Percentiles rank a stretch among this genome's conserved stretches.
Conservation (phyloP, 2,888 invertebrate genomes). For the Eueremaeus valkanovi region DNA sequence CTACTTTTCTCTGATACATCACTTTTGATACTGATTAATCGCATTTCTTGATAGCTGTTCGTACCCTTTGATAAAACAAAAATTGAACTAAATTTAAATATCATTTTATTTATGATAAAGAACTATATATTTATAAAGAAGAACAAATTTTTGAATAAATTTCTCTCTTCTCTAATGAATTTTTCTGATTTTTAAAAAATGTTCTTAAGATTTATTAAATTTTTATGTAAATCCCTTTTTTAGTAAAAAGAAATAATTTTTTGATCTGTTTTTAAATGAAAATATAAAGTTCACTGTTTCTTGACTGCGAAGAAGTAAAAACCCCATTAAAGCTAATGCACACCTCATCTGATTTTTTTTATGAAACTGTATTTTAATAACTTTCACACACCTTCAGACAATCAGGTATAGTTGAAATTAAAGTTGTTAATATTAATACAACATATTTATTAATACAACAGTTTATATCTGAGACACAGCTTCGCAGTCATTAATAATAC, state of each 20-base stretch:
- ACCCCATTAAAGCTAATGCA: not conserved
- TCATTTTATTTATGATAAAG: not conserved
- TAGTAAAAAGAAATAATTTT: not conserved
- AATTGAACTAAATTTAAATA: slow-evolving; percentile 15
- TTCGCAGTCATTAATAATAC: too few relatives aligned
- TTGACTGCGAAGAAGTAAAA: not conserved
- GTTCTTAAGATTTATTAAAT: slow-evolving; percentile 15
- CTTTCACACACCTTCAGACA: slow-evolving; percentile 1
- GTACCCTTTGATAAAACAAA: not conserved
- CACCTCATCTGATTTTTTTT: not conserved
- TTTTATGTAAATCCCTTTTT: not conserved
- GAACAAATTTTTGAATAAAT: not conserved
- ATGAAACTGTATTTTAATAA: slow-evolving; percentile 2
- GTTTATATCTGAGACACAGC: too few relatives aligned
- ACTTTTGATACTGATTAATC: not conserved
- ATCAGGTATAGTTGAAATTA: not conserved
- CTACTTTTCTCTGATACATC: too few relatives aligned
- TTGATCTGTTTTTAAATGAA: not conserved
- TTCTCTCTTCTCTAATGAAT: not conserved
- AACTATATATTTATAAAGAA: not conserved
- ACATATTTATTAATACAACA: too few relatives aligned
- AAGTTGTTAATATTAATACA: not conserved
- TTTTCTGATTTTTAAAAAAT: not conserved
- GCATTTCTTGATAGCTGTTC: not conserved
- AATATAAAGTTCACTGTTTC: too few relatives aligned